Base-by-base conservation (phyloP, 2,888 invertebrate species). In the Xylota segnis region DNA sequence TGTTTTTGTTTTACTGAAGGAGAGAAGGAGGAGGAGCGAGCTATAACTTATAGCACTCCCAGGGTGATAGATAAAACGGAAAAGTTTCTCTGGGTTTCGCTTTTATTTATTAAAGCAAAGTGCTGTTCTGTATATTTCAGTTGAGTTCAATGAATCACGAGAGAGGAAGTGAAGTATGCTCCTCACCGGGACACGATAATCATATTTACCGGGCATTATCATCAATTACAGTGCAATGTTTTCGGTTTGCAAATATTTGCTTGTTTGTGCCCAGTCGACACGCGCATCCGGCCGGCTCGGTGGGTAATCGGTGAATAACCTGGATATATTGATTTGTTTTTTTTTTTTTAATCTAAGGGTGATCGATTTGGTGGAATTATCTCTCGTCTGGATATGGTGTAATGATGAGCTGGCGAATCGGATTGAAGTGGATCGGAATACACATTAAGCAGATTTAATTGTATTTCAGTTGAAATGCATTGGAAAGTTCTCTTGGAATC, bases 161-260 rank as follows among this genome's bases (percentile, higher is more conserved):
- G 27, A 2, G 27, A 16, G 12, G 40, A 10, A 52, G 34, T 43
- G 45, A 16, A 29, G n/a, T 27, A 16, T n/a, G 2, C 12, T 32
- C 6, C 70, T 45, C 32, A 78, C 34, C 58, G 18, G 47, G 34
- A 70, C 45, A 75, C 56, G 83, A 84, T 84, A 84, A 84, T 79
- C 74, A 75, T 79, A 79, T 84, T 84, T 84, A 70, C 79, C 79
- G 45, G 79, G 56, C 75, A 84, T 74, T 79, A 56, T 72, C 78
- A 75, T 79, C 78, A 83, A 56, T 74, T 75, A 84, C 79, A 27
- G 29, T 58, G 74, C 83, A 75, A 70, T 70, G 83, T 84, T 84
- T 79, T 75, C 63, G 37, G 56, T 79, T 84, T 54, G 79, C 74
- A 84, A 84, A 84, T 84, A 79, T 84, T 84, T 79, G 34, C 65